Conservation (phyloP, 2,797 vertebrate genomes). For the Pangasius larnaudii region DNA sequence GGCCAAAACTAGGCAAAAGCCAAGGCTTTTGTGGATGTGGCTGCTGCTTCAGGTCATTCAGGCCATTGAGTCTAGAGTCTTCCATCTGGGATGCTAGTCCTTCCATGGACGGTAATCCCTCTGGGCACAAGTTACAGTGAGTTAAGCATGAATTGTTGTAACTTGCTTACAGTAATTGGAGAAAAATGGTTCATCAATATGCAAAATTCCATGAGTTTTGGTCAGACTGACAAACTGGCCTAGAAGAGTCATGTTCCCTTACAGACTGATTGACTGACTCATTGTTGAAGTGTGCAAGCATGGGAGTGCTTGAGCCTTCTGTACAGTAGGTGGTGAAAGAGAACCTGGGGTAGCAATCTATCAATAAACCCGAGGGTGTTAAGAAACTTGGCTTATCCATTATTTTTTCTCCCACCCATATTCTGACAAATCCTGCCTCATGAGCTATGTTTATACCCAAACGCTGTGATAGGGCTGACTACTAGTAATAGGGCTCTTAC, state of each 20-base stretch:
- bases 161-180: constrained; percentile 5
- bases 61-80: constrained; percentile 32
- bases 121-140: constrained; percentile 61
- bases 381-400: neutral
- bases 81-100: constrained; percentile 34
- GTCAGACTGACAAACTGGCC: neutral
- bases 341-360: neutral
- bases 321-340: neutral
- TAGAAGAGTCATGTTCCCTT: neutral
- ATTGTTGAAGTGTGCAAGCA: neutral
- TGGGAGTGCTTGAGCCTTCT: neutral
- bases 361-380: constrained; percentile 1
- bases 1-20: constrained; percentile 57
- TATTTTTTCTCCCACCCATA: neutral
- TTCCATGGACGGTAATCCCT: constrained; percentile 48
- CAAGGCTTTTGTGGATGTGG: constrained; percentile 51
- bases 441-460: neutral
- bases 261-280: neutral
- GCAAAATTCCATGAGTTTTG: neutral
- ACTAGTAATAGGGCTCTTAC: neutral
- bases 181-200: constrained; percentile 2
- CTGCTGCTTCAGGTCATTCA: constrained; percentile 43
- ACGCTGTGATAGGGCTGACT: neutral
- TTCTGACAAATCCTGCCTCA: neutral
- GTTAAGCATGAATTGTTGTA: constrained; percentile 47